Evolutionary conservation across 2,797 vertebrate species (phyloP).

Genomic region (Distichodus sexfasciatus): DNA sequence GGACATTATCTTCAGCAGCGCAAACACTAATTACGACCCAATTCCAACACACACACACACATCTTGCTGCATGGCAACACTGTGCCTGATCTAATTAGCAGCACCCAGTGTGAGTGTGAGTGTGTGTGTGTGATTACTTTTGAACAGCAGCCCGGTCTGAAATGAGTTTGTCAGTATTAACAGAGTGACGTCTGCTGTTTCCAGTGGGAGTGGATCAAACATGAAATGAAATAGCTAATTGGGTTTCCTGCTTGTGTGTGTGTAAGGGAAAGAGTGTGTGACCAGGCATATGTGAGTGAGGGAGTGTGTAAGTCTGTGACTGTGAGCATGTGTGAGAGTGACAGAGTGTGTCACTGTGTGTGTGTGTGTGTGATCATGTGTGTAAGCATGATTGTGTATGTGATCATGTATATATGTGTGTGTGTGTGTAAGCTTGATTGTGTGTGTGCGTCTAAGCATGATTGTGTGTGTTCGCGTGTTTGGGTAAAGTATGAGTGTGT

Average conservation of each 20-base stretch:
- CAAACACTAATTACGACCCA: slow-evolving; percentile 42
- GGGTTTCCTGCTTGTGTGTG: no score
- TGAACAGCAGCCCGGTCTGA: slow-evolving; percentile 23
- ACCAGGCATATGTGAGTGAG: background rate
- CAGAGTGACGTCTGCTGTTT: no score
- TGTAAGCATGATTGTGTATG: background rate
- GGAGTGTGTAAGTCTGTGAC: background rate
- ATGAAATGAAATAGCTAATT: slow-evolving; percentile 23
- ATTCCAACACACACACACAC: slow-evolving; percentile 12
- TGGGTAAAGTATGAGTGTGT: background rate
- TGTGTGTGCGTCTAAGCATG: background rate
- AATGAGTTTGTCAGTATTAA: slow-evolving; percentile 23
- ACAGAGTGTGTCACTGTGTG: no score
- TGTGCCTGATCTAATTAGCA: slow-evolving; percentile 29
- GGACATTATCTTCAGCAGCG: slow-evolving; percentile 38
- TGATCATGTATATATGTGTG: background rate
- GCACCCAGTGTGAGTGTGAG: background rate
- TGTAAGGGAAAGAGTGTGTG: no score
- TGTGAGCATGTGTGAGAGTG: slow-evolving; percentile 10
- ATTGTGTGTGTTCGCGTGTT: slow-evolving; percentile 7
- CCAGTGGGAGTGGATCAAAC: background rate
- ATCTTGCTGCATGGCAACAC: background rate
- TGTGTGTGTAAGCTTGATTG: background rate
- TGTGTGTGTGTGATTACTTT: slow-evolving; percentile 15
- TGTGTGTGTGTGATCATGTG: background rate